Evolutionary conservation across 2,888 invertebrate genomes (phyloP).

Genomic region (Drosophila suboccidentalis): DNA sequence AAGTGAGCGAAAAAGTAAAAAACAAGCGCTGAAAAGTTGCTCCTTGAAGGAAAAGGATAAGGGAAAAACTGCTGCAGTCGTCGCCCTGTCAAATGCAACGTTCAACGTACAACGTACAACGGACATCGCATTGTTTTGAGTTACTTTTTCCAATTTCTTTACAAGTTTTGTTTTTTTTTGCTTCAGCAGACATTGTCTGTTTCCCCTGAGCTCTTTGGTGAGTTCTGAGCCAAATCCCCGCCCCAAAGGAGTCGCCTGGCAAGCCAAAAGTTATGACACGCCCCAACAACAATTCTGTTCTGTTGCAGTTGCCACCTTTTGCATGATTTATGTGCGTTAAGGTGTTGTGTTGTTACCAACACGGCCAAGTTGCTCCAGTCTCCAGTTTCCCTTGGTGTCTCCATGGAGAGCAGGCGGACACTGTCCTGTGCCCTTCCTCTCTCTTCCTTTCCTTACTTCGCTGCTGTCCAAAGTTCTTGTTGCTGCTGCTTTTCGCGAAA

Average conservation of each 20-base stretch:
- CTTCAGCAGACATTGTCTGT: conserved; percentile 39
- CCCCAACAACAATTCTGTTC: conserved; percentile 38
- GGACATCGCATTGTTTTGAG: conserved; percentile 39
- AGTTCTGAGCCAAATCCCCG: conserved; percentile 38
- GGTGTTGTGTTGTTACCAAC: conserved; percentile 56
- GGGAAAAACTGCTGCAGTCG: conserved; percentile 41
- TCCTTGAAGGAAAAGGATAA: conserved; percentile 14
- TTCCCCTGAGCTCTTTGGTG: conserved; percentile 56
- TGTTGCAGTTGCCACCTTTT: conserved; percentile 66
- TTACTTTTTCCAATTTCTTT: conserved; percentile 38
- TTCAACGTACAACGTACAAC: neutral
- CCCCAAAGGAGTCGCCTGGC: conserved; percentile 32
- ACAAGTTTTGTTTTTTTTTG: conserved; percentile 50
- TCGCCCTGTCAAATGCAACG: conserved; percentile 62
- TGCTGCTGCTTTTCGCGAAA: conserved; percentile 54
- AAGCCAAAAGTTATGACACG: conserved; percentile 74
- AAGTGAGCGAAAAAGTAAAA: conserved; percentile 29
- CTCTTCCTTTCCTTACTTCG: neutral
- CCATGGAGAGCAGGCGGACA: conserved; percentile 31
- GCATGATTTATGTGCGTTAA: conserved; percentile 78
- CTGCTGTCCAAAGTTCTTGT: conserved; percentile 10
- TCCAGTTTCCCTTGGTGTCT: conserved; percentile 19
- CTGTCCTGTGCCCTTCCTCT: conserved; percentile 9
- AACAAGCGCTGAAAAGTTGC: conserved; percentile 47
- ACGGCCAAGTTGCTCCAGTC: conserved; percentile 42